These are phyloP conservation scores for Sigmodon hispidus DNA, from an alignment of 2,113 vertebrate species.

Conservation along the genomic window DNA sequence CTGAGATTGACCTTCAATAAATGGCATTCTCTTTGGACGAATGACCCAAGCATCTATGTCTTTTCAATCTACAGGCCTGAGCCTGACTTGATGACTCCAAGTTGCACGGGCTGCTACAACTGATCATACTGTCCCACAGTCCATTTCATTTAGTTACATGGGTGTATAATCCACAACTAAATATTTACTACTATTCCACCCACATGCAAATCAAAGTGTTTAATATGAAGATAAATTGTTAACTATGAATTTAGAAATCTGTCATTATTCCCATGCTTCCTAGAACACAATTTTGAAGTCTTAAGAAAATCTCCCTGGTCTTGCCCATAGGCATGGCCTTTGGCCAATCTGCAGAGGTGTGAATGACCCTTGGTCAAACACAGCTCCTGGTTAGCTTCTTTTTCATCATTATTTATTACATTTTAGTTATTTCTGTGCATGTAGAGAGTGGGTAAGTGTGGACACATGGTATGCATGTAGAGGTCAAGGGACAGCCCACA, in stretches of 20 bases:
- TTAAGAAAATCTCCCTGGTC: not conserved
- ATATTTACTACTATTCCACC: constrained; percentile 3
- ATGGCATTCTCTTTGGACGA: no score
- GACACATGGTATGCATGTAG: not conserved
- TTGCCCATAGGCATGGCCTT: not conserved
- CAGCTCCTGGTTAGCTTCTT: not conserved
- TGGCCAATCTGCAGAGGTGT: not conserved
- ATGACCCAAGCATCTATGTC: no score
- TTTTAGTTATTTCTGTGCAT: not conserved
- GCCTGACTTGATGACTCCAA: no score
- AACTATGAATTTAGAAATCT: constrained; percentile 15
- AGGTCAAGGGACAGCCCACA: not conserved
- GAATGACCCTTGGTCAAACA: not conserved
- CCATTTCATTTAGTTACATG: not conserved
- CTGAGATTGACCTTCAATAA: no score
- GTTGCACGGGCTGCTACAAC: no score
- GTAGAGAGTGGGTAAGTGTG: not conserved
- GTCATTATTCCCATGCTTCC: not conserved
- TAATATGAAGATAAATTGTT: constrained; percentile 3
- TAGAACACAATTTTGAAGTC: not conserved
- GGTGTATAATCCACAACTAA: constrained; percentile 7
- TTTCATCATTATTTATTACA: not conserved
- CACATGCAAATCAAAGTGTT: not conserved
- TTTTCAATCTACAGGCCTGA: no score
- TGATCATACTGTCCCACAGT: not conserved